A percentile compares a stretch with the other conserved stretches of the same genome.
These are phyloP conservation scores for Calonectris borealis DNA, from an alignment of 2,113 vertebrate genomes.

Conservation along the genomic window DNA sequence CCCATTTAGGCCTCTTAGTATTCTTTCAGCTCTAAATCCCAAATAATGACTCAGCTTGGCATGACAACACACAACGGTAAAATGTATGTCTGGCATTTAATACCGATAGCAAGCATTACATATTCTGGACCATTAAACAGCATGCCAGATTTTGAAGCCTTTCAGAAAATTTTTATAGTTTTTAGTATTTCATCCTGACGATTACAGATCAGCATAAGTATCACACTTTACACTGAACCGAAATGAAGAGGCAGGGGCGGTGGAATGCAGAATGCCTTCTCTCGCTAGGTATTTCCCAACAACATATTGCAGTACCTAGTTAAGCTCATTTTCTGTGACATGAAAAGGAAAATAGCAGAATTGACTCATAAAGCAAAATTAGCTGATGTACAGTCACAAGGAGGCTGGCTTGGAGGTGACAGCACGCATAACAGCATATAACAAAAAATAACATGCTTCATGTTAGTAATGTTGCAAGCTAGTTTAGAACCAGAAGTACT, in stretches of 20 bases:
- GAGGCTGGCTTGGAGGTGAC: background rate
- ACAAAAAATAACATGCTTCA: background rate
- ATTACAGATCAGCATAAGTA: background rate
- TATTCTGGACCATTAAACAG: background rate
- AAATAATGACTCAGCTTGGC: background rate
- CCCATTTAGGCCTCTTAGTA: background rate
- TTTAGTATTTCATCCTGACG: background rate
- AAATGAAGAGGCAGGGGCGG: background rate
- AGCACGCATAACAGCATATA: background rate
- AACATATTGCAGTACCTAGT: background rate
- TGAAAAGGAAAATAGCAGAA: slow-evolving; percentile 51
- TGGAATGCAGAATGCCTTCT: background rate
- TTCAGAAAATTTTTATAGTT: background rate
- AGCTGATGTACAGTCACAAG: slow-evolving; percentile 45
- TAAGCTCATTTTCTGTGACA: slow-evolving; percentile 32
- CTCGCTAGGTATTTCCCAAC: slow-evolving; percentile 16
- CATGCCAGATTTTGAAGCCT: background rate
- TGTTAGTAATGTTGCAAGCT: background rate
- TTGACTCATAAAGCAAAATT: slow-evolving; percentile 43
- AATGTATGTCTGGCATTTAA: background rate
- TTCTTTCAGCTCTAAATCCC: background rate
- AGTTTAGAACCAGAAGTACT: background rate
- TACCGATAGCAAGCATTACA: background rate
- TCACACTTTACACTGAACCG: background rate
- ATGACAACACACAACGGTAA: background rate